Base-by-base conservation (phyloP, 2,113 vertebrate species). In the Alosa alosa region DNA sequence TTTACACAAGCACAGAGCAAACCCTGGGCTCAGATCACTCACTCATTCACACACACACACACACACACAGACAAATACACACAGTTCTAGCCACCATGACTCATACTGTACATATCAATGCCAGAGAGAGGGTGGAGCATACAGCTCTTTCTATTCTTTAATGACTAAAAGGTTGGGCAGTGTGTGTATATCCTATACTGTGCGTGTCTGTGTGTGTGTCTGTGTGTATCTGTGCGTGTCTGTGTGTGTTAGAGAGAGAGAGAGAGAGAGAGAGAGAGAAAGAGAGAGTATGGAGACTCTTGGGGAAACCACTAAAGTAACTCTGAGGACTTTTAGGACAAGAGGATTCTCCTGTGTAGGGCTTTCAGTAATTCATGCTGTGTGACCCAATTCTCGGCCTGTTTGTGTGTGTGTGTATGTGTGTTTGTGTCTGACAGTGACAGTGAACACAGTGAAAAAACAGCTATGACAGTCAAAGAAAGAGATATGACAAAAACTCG, bases 1-100 rank as follows among this genome's bases (percentile, higher is more conserved):
- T 94, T 94, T 93, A 92, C 91, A 93, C 92, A 93, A 92, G 90
- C 93, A 91, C 91, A 93, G 92, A 93, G 89, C 90, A 88, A 91
- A 89, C 90, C 81, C 90, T 88, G 68, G 86, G 89, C 86, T 89
- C 89, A 87, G 90, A 91, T 93, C 55, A 22, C 55, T 17, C 55
- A 60, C 55, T 17, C 55, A 60, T 15, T 17, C 55, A 60, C 55
- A 60, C 55, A 60, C 25, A 72, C 55, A 60, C 55, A 60, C 25
- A 72, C 64, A 72, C 64, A 72, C 64, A 68, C 60, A 68, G 6
- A 25, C 60, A 25, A 10, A 75, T 9, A 39, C 31, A 75, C 68
- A 39, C 11, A 4, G 4, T 39, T 13, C 31, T 68, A 68, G 10
- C 2, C 64, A 68, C 8, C n/a, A 68, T 68, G 64, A 31, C n/a